A percentile compares a stretch with the other conserved stretches of the same genome.
Conservation (phyloP, 1,140 invertebrate genomes). For the Drosophila willistoni region DNA sequence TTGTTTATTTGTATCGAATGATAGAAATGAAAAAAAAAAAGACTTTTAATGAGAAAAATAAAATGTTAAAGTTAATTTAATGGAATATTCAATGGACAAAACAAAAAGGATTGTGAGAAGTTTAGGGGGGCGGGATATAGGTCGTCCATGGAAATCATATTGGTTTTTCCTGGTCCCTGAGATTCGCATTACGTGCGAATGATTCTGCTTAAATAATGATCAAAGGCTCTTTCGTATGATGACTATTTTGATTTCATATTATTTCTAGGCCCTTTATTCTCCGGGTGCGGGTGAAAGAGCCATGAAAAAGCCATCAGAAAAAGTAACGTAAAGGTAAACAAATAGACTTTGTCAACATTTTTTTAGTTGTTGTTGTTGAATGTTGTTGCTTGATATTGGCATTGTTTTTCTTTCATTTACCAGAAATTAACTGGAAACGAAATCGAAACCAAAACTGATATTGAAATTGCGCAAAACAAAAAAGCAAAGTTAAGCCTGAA, state of each 20-base stretch:
- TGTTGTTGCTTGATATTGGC: neutral
- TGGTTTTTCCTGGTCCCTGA: neutral
- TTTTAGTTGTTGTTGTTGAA: slow-evolving; percentile 1
- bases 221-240: neutral
- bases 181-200: neutral
- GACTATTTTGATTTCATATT: neutral
- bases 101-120: neutral
- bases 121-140: neutral
- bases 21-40: neutral
- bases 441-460: slow-evolving; percentile 57
- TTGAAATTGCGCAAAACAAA: slow-evolving; percentile 42
- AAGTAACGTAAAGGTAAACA: slow-evolving; percentile 27
- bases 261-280: neutral
- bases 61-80: neutral
- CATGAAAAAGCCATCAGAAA: neutral
- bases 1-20: neutral
- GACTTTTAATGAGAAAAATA: neutral
- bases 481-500: slow-evolving; percentile 47
- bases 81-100: neutral
- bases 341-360: slow-evolving; percentile 34
- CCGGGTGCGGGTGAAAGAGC: neutral
- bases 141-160: neutral
- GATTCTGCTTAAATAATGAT: slow-evolving; percentile 5
- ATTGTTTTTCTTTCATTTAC: slow-evolving; percentile 53
- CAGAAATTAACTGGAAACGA: slow-evolving; percentile 57